Evolutionary conservation across 2,113 vertebrate genomes (phyloP).

Genomic region (Tretioscincus oriximinensis): DNA sequence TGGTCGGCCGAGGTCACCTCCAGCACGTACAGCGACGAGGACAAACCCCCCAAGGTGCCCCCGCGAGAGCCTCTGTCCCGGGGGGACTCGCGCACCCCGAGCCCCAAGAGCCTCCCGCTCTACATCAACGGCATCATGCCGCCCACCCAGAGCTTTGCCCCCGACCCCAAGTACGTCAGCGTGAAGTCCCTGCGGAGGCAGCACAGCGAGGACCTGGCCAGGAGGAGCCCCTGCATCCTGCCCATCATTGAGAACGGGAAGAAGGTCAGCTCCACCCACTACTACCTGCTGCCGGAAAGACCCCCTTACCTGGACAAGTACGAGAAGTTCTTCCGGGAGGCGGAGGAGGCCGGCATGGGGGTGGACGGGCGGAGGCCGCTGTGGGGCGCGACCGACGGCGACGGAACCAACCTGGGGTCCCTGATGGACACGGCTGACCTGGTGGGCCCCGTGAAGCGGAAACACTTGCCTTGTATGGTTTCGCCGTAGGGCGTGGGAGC

Average conservation of each 20-base stretch:
- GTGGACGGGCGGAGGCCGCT: slow-evolving; percentile 51
- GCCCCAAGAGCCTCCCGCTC: slow-evolving; percentile 90
- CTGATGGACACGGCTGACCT: slow-evolving; percentile 63
- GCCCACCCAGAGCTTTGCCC: slow-evolving; percentile 95
- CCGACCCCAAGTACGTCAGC: slow-evolving; percentile 93
- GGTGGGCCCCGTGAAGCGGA: slow-evolving; percentile 63
- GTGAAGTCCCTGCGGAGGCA: slow-evolving; percentile 88
- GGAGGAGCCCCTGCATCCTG: slow-evolving; percentile 85
- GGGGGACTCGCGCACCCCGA: slow-evolving; percentile 86
- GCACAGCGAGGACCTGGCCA: slow-evolving; percentile 86
- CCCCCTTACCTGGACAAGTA: slow-evolving; percentile 83
- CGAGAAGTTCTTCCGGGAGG: slow-evolving; percentile 84
- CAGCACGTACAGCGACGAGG: slow-evolving; percentile 87
- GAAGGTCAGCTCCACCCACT: slow-evolving; percentile 91
- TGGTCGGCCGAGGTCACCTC: slow-evolving; percentile 96
- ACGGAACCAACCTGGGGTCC: slow-evolving; percentile 61
- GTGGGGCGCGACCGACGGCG: slow-evolving; percentile 32
- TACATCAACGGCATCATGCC: slow-evolving; percentile 96
- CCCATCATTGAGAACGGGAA: slow-evolving; percentile 91
- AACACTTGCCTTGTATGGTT: slow-evolving; percentile 72
- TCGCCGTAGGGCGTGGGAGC: slow-evolving; percentile 59
- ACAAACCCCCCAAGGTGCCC: slow-evolving; percentile 90
- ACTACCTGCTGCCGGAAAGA: slow-evolving; percentile 89
- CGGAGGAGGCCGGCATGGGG: slow-evolving; percentile 58
- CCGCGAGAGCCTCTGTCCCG: slow-evolving; percentile 86